Percentiles rank a stretch among this genome's conserved stretches.
phyloP scores from a whole-genome alignment of 2,113 vertebrate genomes.

The Corynorhinus townsendii region DNA sequence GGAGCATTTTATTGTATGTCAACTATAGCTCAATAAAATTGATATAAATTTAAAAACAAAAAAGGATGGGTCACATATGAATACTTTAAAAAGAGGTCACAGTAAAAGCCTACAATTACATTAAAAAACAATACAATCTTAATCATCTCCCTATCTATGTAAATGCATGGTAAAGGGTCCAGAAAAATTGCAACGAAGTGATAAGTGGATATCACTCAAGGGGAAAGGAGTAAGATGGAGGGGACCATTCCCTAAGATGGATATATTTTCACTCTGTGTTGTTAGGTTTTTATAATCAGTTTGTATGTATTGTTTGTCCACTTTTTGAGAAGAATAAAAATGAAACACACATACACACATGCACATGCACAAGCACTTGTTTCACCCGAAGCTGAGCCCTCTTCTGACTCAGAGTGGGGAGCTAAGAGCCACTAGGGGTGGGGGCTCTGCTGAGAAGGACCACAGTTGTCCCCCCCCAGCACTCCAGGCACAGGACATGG shows the following conservation, averaged over 20 bases:
- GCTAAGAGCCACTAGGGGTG: accelerated
- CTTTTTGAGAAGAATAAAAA: not conserved
- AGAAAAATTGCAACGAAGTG: not conserved
- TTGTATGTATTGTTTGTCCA: not conserved
- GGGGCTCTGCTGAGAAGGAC: not conserved
- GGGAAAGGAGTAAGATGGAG: not conserved
- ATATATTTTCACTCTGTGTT: not conserved
- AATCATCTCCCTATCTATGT: not conserved
- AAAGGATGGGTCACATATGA: not conserved
- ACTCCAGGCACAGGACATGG: not conserved
- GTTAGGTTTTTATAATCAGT: not conserved
- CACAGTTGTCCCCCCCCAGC: not conserved
- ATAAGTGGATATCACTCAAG: not conserved
- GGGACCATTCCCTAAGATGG: not conserved
- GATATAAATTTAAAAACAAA: not conserved
- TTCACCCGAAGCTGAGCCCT: not conserved
- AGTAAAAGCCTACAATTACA: not conserved
- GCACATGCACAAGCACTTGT: not conserved
- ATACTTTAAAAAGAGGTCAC: not conserved
- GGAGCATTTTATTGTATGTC: not conserved
- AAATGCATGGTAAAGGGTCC: not conserved
- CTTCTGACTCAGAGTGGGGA: not conserved
- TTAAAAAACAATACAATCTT: not conserved
- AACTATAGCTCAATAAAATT: not conserved
- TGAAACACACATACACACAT: not conserved